Evolutionary conservation across 2,113 vertebrate genomes (phyloP).

Genomic region (Gambusia affinis): DNA sequence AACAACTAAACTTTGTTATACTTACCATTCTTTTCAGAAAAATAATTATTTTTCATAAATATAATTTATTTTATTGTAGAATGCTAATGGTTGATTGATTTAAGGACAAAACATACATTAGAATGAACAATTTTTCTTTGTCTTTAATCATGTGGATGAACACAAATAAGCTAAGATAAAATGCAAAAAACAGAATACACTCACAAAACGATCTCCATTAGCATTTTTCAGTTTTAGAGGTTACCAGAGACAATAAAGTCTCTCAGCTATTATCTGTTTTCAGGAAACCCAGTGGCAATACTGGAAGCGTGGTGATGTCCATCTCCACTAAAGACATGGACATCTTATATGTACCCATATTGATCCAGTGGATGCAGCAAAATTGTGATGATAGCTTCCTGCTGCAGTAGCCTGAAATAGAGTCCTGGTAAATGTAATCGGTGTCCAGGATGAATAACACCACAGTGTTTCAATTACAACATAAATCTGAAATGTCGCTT

Average conservation of each 20-base stretch:
- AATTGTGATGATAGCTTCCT: slow-evolving; percentile 8
- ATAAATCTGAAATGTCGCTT: slow-evolving; percentile 2
- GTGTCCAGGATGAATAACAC: slow-evolving; percentile 4
- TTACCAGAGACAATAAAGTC: neutral
- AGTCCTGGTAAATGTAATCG: slow-evolving; percentile 10
- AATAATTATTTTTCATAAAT: neutral
- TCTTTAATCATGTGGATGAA: neutral
- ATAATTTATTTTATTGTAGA: neutral
- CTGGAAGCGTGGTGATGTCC: neutral
- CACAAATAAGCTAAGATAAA: neutral
- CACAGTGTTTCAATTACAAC: neutral
- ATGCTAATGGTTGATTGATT: neutral
- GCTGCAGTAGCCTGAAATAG: slow-evolving; percentile 11
- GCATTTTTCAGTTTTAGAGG: neutral
- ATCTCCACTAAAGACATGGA: neutral
- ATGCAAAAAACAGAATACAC: neutral
- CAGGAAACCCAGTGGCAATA: neutral
- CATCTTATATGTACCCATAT: neutral
- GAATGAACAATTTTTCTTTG: neutral
- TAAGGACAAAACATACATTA: neutral
- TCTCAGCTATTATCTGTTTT: neutral
- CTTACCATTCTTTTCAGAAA: neutral
- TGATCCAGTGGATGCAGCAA: slow-evolving; percentile 7
- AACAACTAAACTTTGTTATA: neutral
- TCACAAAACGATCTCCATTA: neutral